Conservation (phyloP, 2,797 vertebrate genomes). For the Acanthopagrus latus region DNA sequence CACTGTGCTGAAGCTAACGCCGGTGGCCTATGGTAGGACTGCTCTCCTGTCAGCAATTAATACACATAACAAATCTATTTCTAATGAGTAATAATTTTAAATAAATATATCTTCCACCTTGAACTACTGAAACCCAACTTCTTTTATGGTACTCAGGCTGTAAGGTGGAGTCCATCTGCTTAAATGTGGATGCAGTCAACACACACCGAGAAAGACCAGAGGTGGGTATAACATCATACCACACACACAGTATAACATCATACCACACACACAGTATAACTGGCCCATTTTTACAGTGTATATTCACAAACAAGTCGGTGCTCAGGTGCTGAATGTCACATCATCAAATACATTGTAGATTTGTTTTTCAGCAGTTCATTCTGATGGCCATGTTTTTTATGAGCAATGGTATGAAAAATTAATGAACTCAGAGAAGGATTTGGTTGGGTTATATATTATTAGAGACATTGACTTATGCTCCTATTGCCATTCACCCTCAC, state of each 20-base stretch:
- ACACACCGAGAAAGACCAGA: conserved; percentile 89
- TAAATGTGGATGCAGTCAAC: conserved; percentile 91
- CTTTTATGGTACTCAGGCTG: conserved; percentile 82
- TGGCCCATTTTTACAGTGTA: neutral
- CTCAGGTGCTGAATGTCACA: neutral
- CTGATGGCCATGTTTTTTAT: neutral
- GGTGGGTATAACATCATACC: conserved; percentile 79
- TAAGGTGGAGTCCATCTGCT: conserved; percentile 90
- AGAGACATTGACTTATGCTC: neutral
- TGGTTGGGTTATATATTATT: neutral
- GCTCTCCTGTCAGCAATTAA: fast-evolving
- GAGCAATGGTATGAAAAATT: neutral
- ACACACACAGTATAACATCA: conserved; percentile 60
- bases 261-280: conserved; percentile 39
- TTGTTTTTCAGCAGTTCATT: neutral
- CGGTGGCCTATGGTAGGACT: conserved; percentile 93
- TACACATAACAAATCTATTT: neutral
- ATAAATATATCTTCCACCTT: neutral
- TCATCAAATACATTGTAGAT: neutral
- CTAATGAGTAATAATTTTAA: neutral
- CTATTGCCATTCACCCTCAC: neutral
- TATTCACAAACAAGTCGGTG: neutral
- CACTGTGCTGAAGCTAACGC: conserved; percentile 96
- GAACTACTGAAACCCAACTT: conserved; percentile 13
- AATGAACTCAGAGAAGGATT: neutral